These are phyloP conservation scores for Diloba caeruleocephala DNA, from an alignment of 2,888 invertebrate genomes.

Conservation along the genomic window DNA sequence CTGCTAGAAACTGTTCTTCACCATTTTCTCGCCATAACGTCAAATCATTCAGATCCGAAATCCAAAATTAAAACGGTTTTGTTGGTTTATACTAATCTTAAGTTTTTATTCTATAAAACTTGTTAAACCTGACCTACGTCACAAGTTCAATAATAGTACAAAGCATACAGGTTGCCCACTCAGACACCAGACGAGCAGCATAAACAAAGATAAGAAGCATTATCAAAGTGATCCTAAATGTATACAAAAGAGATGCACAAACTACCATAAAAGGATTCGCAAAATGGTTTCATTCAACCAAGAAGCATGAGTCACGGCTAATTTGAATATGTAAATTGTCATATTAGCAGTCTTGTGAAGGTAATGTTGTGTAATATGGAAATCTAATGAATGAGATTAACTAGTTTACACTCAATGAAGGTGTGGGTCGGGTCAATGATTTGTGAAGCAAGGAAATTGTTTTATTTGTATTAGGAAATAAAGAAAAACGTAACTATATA, in stretches of 20 bases:
- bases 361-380: slow-evolving; percentile 52
- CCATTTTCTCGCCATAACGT: not conserved
- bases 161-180: slow-evolving; percentile 5
- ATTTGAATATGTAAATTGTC: slow-evolving; percentile 62
- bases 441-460: slow-evolving; percentile 20
- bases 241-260: slow-evolving; percentile 7
- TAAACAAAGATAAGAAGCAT: slow-evolving; percentile 43
- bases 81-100: not conserved
- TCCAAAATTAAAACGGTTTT: not conserved
- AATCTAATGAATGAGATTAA: slow-evolving; percentile 40
- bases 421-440: slow-evolving; percentile 45
- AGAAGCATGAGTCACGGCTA: slow-evolving; percentile 50
- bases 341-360: slow-evolving; percentile 40
- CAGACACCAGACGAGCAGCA: slow-evolving; percentile 34
- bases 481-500: not conserved
- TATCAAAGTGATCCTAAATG: slow-evolving; percentile 16
- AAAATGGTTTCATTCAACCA: slow-evolving; percentile 55
- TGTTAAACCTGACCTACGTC: not conserved
- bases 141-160: slow-evolving; percentile 8
- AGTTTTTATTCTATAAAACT: not conserved
- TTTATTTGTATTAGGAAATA: slow-evolving; percentile 33
- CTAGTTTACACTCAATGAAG: slow-evolving; percentile 37
- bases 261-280: slow-evolving; percentile 50
- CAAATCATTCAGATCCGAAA: not conserved
- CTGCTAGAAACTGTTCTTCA: not conserved